Percentiles rank a stretch among this genome's conserved stretches.
phyloP scores from a whole-genome alignment of 2,797 vertebrate species.

The Echeneis naucrates region DNA sequence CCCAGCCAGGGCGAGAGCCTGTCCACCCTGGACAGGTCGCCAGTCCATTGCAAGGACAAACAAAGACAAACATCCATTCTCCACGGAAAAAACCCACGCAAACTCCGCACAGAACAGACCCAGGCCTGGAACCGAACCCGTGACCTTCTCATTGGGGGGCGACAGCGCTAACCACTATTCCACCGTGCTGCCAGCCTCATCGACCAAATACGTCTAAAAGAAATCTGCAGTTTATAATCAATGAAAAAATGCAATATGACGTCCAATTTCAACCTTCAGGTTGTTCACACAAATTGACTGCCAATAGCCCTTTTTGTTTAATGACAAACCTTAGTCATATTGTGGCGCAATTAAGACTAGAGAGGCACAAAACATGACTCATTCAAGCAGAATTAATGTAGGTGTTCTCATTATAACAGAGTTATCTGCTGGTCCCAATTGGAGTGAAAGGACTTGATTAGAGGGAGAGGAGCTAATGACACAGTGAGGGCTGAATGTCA shows the following conservation, averaged over 20 bases:
- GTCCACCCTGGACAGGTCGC: too few relatives aligned
- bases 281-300: constrained; percentile 50
- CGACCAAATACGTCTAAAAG: constrained; percentile 31
- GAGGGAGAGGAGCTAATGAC: constrained; percentile 75
- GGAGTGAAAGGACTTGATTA: constrained; percentile 77
- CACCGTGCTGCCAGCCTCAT: too few relatives aligned
- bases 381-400: constrained; percentile 63
- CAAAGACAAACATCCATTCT: too few relatives aligned
- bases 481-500: constrained; percentile 73
- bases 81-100: too few relatives aligned
- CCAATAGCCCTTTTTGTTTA: constrained; percentile 44
- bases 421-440: constrained; percentile 72
- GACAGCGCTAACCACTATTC: too few relatives aligned
- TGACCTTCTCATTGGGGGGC: too few relatives aligned
- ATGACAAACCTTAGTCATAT: constrained; percentile 67
- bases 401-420: constrained; percentile 77
- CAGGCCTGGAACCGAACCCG: too few relatives aligned
- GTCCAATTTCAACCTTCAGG: constrained; percentile 49
- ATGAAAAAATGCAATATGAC: constrained; percentile 38
- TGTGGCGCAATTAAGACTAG: constrained; percentile 56
- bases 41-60: too few relatives aligned
- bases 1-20: too few relatives aligned
- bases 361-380: constrained; percentile 69
- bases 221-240: constrained; percentile 67
- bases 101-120: too few relatives aligned